Evolutionary conservation across 2,888 invertebrate genomes (phyloP).

Genomic region (Tortricodes alternella): DNA sequence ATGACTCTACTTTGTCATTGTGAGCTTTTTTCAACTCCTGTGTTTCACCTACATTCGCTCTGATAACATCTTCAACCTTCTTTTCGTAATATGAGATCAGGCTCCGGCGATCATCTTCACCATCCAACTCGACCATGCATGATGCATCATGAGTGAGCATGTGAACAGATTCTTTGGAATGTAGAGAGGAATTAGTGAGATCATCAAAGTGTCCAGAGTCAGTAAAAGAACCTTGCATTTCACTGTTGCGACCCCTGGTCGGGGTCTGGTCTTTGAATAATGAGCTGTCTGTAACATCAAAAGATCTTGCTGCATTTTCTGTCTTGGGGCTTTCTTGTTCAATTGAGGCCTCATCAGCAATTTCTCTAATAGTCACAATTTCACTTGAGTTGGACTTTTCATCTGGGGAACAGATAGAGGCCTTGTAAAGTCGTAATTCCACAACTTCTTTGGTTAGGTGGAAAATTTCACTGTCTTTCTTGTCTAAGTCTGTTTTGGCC

Average conservation of each 20-base stretch:
- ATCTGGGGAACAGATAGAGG: constrained; percentile 90
- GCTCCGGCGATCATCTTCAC: constrained; percentile 85
- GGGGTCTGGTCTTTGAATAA: constrained; percentile 74
- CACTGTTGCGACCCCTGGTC: constrained; percentile 72
- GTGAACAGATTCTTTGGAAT: constrained; percentile 88
- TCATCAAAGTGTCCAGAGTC: constrained; percentile 95
- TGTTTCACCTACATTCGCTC: constrained; percentile 83
- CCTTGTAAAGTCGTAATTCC: constrained; percentile 90
- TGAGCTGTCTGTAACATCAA: constrained; percentile 75
- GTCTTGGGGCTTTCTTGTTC: constrained; percentile 62
- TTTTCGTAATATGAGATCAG: constrained; percentile 88
- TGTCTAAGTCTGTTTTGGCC: constrained; percentile 89
- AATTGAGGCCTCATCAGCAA: constrained; percentile 71
- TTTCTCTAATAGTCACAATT: constrained; percentile 88
- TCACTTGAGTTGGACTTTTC: constrained; percentile 91
- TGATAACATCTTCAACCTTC: constrained; percentile 88
- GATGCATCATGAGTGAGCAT: constrained; percentile 80
- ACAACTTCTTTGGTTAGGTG: constrained; percentile 90
- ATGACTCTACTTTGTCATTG: constrained; percentile 90
- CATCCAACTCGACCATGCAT: constrained; percentile 79
- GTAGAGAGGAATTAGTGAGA: constrained; percentile 88
- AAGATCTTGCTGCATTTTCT: constrained; percentile 68
- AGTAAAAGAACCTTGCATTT: constrained; percentile 90
- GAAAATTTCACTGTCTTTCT: constrained; percentile 91
- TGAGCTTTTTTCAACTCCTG: constrained; percentile 90